Evolutionary conservation across 2,113 vertebrate species (phyloP), one percentile per base, ranked within the genome.

Genomic region (Octodon degus): DNA sequence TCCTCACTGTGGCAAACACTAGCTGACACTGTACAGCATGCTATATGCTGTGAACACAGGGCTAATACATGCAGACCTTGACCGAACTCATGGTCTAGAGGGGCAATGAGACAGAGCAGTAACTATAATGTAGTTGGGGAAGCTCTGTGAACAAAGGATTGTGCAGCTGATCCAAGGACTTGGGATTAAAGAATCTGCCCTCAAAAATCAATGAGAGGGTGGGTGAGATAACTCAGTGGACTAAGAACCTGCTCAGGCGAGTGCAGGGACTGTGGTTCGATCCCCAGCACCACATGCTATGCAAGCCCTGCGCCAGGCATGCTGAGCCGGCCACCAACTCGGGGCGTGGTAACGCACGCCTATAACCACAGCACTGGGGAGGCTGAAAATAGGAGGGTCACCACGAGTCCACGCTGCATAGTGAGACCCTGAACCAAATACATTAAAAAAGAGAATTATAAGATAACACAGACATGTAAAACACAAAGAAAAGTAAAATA

Each of bases 401-500:
- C 55, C 5, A 58, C 16, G 3, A 58, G 55, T 19, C 55, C 16
- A 58, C 19, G 55, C 55, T 19, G 14, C 16, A 19, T 4, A 58
- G 16, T 16, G 16, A 58, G 55, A 58, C 55, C 55, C 17, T 58
- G 17, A 17, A 58, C 55, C 55, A 17, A 58, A 58, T 19, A 58
- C 55, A 58, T 58, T 58, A 58, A 58, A 58, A 58, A 58, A 55
- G 55, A 58, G 17, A 58, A 58, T 19, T 58, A 6, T n/a, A 91
- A 70, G 37, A 27, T 34, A 34, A 68, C 6, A 79, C 0, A 72
- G 34, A 89, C 1, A 72, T 37, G 11, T 19, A 72, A 84, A 94
- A 85, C 3, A 63, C 55, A 96, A 4, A 58, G 79, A 89, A 88
- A 79, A 84, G 11, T 24, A 94, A 90, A 93, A 77, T 13, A 72